Evolutionary conservation across 2,113 vertebrate genomes (phyloP).

Genomic region (Burhinus bistriatus): DNA sequence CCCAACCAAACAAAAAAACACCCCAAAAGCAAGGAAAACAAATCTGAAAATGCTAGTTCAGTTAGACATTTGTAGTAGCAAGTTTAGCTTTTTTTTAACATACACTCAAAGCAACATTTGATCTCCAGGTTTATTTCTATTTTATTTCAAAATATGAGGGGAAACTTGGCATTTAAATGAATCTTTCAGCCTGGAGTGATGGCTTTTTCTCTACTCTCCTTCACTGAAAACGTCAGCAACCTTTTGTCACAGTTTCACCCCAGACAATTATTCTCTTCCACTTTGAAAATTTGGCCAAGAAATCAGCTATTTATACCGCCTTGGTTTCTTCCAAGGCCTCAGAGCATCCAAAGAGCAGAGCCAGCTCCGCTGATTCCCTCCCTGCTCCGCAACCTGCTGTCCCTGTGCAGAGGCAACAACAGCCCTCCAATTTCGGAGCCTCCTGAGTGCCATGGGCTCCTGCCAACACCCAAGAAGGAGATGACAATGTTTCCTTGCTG

Average conservation of each 20-base stretch:
- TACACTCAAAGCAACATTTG: background rate
- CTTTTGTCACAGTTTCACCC: background rate
- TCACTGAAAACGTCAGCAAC: background rate
- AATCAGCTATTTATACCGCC: background rate
- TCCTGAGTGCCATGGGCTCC: rapidly evolving
- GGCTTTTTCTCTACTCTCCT: background rate
- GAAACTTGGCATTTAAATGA: background rate
- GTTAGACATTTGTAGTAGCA: background rate
- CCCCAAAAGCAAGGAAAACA: background rate
- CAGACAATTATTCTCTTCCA: background rate
- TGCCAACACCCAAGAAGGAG: background rate
- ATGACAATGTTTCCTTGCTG: background rate
- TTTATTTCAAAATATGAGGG: background rate
- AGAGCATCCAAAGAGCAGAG: background rate
- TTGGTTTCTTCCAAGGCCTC: background rate
- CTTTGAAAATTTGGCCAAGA: background rate
- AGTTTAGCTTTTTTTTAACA: background rate
- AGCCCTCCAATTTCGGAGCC: rapidly evolving
- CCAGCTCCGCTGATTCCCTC: background rate
- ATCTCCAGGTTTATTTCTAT: background rate
- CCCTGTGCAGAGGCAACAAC: background rate
- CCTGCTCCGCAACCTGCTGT: background rate
- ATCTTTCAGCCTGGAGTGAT: background rate
- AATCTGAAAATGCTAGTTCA: background rate
- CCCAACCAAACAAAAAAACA: background rate